Evolutionary conservation across 1,140 invertebrate species (phyloP).

Genomic region (Bombus pyrosoma): DNA sequence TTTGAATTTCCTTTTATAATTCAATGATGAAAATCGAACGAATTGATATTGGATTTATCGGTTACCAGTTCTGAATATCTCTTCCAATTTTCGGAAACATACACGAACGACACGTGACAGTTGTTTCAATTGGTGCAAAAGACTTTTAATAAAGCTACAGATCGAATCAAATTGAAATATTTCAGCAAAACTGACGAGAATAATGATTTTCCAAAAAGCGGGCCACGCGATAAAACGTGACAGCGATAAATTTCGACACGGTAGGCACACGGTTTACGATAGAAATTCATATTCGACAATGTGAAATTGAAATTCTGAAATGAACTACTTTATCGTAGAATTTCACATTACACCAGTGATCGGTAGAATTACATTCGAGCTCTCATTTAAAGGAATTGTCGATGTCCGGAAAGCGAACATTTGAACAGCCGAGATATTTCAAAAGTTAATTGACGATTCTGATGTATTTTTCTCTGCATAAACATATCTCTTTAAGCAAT

Average conservation of each 20-base stretch:
- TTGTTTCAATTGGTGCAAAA: neutral
- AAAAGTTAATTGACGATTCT: neutral
- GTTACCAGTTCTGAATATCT: too few relatives aligned
- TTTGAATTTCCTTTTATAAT: neutral
- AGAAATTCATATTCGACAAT: neutral
- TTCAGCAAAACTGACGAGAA: neutral
- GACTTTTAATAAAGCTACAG: conserved; percentile 7
- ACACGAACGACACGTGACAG: neutral
- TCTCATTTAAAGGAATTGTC: neutral
- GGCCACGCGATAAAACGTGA: neutral
- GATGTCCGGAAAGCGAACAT: neutral
- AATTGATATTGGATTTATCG: neutral
- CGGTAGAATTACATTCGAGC: neutral
- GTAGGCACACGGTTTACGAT: neutral
- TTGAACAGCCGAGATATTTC: neutral
- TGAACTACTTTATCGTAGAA: neutral
- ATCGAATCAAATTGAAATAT: conserved; percentile 14
- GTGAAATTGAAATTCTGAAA: neutral
- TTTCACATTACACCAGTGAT: too few relatives aligned
- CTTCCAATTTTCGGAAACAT: neutral
- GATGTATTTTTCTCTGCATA: too few relatives aligned
- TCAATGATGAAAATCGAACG: neutral
- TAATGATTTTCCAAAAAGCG: conserved; percentile 16
- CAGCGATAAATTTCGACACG: neutral
- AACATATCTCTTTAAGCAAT: neutral